Base-by-base conservation (phyloP, 2,113 vertebrate species). In the Hippopotamus amphibius region DNA sequence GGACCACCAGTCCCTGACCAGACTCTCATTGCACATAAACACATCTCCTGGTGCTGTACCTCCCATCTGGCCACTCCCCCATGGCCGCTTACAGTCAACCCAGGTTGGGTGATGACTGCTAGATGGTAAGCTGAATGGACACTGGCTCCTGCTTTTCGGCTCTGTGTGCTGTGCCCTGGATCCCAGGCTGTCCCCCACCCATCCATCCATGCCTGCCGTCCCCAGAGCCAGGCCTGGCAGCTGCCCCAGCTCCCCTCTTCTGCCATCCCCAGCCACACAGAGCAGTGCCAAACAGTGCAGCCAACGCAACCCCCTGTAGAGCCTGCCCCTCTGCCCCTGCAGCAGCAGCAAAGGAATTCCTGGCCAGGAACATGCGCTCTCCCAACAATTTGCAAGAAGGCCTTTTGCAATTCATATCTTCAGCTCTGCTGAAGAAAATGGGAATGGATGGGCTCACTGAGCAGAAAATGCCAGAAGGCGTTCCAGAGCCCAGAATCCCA, bases 401-500 rank as follows among this genome's bases (percentile, higher is more conserved):
- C 69, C 89, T 97, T 98, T 90, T 19, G 13, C 92, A 97, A 95
- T 95, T 66, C 72, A 6, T 50, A 66, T 69, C 57, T 93, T 94
- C 94, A 48, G 55, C 84, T 59, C 1, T 0, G 43, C 95, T 95
- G 90, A 96, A 96, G 65, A 43, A 98, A 97, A 98, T 94, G 17
- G 4, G 48, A 93, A 76, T 4, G 95, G 98, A 98, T 97, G 55
- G 92, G 68, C 65, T 98, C 96, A 97, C 90, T 96, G 97, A 98
- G 97, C 98, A 98, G 97, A 74, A 98, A 97, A 97, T 92, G 98
- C 98, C 96, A 96, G 91, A 96, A 97, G 96, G 66, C 79, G 53
- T 90, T 93, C 97, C 97, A 86, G 92, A 97, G 74, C 81, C 16
- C 66, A 86, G 82, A 85, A 97, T 57, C 97, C 96, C 95, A 97